Percentiles rank a stretch among this genome's conserved stretches.
Conservation (phyloP, 2,888 invertebrate genomes). For the Hanleya hanleyi region DNA sequence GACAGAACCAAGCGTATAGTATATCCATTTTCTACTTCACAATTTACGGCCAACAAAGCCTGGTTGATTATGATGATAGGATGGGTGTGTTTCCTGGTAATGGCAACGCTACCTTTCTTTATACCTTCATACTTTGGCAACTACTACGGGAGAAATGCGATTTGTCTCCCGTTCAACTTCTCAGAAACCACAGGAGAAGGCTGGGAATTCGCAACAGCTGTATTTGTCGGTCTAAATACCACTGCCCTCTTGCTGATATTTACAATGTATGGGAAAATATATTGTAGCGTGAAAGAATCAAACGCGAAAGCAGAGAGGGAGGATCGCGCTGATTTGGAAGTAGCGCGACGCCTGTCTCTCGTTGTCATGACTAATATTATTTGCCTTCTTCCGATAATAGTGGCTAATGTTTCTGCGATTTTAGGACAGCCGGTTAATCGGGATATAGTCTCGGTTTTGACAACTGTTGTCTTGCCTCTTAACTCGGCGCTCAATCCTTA, state of each 20-base stretch:
- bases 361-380: slow-evolving; percentile 1
- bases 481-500: slow-evolving; percentile 48
- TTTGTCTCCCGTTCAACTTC: not conserved
- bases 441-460: not conserved
- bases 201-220: not conserved
- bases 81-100: not conserved
- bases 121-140: not conserved
- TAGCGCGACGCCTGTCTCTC: not conserved
- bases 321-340: not conserved
- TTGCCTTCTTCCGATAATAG: not conserved
- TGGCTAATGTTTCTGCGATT: not conserved
- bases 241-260: not conserved
- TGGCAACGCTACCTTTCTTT: not conserved
- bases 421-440: not conserved
- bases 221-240: not conserved
- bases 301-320: not conserved
- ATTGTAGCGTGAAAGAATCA: not conserved
- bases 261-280: not conserved
- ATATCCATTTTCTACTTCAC: slow-evolving; percentile 33
- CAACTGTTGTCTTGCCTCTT: slow-evolving; percentile 39
- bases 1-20: slow-evolving; percentile 48
- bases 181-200: not conserved
- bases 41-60: not conserved
- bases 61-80: not conserved
- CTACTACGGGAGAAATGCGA: not conserved